A percentile compares a stretch with the other conserved stretches of the same genome.
These are phyloP conservation scores for Melangyna quadrimaculata DNA, from an alignment of 2,888 invertebrate species.

Conservation along the genomic window DNA sequence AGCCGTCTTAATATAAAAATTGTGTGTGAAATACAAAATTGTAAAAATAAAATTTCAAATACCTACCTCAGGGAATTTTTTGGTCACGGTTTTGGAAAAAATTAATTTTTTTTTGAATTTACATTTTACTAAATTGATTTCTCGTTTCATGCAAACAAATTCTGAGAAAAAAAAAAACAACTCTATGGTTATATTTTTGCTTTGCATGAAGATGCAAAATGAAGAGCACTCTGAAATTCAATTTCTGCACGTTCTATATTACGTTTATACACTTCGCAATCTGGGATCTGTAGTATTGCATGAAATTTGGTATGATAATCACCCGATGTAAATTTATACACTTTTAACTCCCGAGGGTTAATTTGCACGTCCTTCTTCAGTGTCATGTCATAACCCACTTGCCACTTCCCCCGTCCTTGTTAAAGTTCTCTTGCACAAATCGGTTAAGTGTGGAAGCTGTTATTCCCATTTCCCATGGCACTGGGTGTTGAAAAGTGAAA, in stretches of 20 bases:
- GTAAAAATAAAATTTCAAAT: no score
- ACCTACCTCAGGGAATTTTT: no score
- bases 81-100: no score
- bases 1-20: no score
- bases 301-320: slow-evolving; percentile 54
- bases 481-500: slow-evolving; percentile 26
- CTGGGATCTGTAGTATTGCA: slow-evolving; percentile 53
- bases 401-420: not conserved
- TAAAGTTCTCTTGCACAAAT: not conserved
- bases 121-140: no score
- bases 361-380: slow-evolving; percentile 60
- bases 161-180: slow-evolving; percentile 22
- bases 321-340: slow-evolving; percentile 37
- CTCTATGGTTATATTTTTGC: slow-evolving; percentile 35
- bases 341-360: slow-evolving; percentile 51
- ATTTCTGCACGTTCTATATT: slow-evolving; percentile 64
- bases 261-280: slow-evolving; percentile 40
- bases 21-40: no score
- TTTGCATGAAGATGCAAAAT: slow-evolving; percentile 14
- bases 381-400: slow-evolving; percentile 2
- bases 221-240: slow-evolving; percentile 39
- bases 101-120: no score
- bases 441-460: slow-evolving; percentile 32
- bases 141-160: no score
- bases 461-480: slow-evolving; percentile 15